Evolutionary conservation across 2,113 vertebrate genomes (phyloP).

Genomic region (Lota lota): DNA sequence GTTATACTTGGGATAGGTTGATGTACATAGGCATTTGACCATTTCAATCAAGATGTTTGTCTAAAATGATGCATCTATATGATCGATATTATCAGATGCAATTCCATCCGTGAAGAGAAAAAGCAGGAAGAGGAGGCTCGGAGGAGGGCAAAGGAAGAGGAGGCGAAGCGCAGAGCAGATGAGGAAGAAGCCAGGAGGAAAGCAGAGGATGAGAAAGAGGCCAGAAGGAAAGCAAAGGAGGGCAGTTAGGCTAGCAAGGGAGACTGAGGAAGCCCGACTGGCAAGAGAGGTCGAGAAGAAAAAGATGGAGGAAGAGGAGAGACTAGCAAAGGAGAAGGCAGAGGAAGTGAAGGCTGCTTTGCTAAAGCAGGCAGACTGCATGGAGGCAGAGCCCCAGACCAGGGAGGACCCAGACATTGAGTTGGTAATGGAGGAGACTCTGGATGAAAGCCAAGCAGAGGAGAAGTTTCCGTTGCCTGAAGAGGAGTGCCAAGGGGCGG

Average conservation of each 20-base stretch:
- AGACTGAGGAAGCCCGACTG: slow-evolving; percentile 35
- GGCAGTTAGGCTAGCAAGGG: slow-evolving; percentile 37
- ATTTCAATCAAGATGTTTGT: not conserved
- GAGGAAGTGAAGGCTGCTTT: slow-evolving; percentile 25
- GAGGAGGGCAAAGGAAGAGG: slow-evolving; percentile 33
- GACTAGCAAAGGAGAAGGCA: slow-evolving; percentile 9
- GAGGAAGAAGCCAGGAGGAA: slow-evolving; percentile 39
- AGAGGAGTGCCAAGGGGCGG: slow-evolving; percentile 11
- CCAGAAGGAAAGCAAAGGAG: slow-evolving; percentile 26
- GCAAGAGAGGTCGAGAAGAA: slow-evolving; percentile 1
- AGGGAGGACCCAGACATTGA: slow-evolving; percentile 64
- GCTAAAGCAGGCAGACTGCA: slow-evolving; percentile 2
- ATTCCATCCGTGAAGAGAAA: slow-evolving; percentile 66
- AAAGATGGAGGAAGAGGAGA: slow-evolving; percentile 12
- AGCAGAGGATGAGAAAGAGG: slow-evolving; percentile 33
- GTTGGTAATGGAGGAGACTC: slow-evolving; percentile 49
- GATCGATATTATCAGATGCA: slow-evolving; percentile 55
- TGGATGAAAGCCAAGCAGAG: slow-evolving; percentile 21
- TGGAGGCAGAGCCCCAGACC: slow-evolving; percentile 51
- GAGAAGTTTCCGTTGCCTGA: slow-evolving; percentile 7
- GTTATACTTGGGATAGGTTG: not conserved
- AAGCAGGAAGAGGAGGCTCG: slow-evolving; percentile 51
- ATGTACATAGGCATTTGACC: not conserved
- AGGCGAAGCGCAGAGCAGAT: slow-evolving; percentile 17
- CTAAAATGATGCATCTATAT: not conserved